Conservation (phyloP, 2,113 vertebrate genomes). For the Crotalus tigris region DNA sequence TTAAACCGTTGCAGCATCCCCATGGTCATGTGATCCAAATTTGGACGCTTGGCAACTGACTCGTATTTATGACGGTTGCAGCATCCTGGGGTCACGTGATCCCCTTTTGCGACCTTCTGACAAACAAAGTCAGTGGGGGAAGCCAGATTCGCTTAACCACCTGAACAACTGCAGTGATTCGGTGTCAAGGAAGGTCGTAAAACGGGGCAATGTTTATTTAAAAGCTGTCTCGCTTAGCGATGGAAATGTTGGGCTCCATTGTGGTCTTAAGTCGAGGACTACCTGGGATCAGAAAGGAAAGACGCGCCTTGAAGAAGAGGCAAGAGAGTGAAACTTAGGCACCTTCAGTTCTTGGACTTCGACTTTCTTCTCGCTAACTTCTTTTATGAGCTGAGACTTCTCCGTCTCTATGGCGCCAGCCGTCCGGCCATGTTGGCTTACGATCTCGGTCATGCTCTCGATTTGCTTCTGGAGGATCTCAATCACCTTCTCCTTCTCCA, state of each 20-base stretch:
- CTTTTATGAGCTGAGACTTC: constrained; percentile 72
- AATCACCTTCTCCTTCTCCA: constrained; percentile 65
- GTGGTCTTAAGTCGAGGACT: background rate
- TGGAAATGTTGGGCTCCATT: background rate
- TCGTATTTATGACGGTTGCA: too few relatives aligned
- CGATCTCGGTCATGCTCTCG: constrained; percentile 61
- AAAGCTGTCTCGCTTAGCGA: background rate
- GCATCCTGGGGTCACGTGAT: too few relatives aligned
- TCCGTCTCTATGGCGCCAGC: constrained; percentile 70
- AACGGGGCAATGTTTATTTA: background rate
- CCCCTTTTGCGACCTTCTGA: too few relatives aligned
- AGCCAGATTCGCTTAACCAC: too few relatives aligned
- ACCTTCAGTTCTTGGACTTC: constrained; percentile 78
- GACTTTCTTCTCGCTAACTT: constrained; percentile 67
- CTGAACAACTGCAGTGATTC: too few relatives aligned
- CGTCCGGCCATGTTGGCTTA: constrained; percentile 62
- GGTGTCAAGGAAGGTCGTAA: background rate
- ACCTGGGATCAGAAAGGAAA: background rate
- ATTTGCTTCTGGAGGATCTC: constrained; percentile 69
- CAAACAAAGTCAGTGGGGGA: too few relatives aligned
- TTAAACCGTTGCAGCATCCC: too few relatives aligned
- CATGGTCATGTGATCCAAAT: too few relatives aligned
- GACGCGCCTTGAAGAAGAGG: background rate
- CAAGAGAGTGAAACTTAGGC: background rate
- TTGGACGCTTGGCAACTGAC: too few relatives aligned